These are phyloP conservation scores for Chiloscyllium plagiosum DNA, from an alignment of 2,113 vertebrate species.

Conservation along the genomic window DNA sequence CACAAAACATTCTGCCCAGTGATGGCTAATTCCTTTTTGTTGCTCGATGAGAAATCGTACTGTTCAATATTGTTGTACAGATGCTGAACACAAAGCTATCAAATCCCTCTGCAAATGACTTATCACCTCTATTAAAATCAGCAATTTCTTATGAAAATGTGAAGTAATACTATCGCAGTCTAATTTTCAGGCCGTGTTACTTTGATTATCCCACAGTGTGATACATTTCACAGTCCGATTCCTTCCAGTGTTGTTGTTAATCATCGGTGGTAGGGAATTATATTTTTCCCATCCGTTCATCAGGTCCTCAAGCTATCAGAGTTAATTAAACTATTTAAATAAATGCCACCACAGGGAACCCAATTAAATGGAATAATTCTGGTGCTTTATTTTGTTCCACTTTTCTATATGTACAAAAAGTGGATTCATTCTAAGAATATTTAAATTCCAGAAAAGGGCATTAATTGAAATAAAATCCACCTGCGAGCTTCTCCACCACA, in stretches of 20 bases:
- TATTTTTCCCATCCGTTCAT: not conserved
- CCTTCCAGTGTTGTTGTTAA: not conserved
- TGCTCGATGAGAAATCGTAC: not conserved
- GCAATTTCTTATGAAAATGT: not conserved
- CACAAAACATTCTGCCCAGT: not conserved
- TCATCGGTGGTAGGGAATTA: not conserved
- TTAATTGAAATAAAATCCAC: not conserved
- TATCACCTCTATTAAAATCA: not conserved
- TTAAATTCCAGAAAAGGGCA: too few relatives aligned
- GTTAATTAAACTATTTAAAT: conserved; percentile 22
- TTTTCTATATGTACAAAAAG: not conserved
- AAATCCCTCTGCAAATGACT: not conserved
- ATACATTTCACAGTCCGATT: conserved; percentile 17
- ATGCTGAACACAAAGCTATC: not conserved
- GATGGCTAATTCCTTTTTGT: not conserved
- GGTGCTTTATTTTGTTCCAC: not conserved
- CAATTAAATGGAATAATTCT: conserved; percentile 9
- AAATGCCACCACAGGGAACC: not conserved
- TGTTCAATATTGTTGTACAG: not conserved
- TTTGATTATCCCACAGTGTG: not conserved
- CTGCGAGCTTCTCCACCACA: not conserved
- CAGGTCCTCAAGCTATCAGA: not conserved
- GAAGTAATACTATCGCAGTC: not conserved
- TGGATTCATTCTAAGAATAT: not conserved
- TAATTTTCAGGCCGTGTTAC: not conserved